Evolutionary conservation across 2,797 vertebrate genomes (phyloP).

Genomic region (Remorina albescens): DNA sequence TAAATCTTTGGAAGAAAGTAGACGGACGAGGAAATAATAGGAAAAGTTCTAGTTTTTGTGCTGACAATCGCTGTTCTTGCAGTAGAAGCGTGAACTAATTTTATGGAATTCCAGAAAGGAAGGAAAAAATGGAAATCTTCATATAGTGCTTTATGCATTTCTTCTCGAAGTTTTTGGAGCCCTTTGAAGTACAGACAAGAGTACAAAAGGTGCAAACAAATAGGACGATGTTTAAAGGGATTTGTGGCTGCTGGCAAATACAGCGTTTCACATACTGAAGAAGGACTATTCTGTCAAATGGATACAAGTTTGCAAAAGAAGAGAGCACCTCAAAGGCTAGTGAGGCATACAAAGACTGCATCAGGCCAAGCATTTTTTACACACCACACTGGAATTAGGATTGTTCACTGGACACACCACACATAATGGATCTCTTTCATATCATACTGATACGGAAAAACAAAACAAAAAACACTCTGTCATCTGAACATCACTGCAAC

Average conservation of each 20-base stretch:
- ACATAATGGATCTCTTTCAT: neutral
- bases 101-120: neutral
- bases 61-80: neutral
- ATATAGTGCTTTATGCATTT: conserved; percentile 2
- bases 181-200: neutral
- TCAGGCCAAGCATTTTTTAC: neutral
- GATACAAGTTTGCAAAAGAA: neutral
- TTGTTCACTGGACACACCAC: neutral
- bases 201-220: neutral
- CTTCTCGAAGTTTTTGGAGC: neutral
- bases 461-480: neutral
- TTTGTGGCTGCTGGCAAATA: neutral
- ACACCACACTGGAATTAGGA: neutral
- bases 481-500: too few relatives aligned
- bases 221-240: neutral
- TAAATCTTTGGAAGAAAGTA: neutral
- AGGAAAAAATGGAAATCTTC: too few relatives aligned
- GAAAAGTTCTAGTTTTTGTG: neutral
- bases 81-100: neutral
- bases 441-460: too few relatives aligned
- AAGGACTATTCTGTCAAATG: neutral
- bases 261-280: neutral
- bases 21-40: neutral
- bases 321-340: neutral
- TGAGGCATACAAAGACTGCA: neutral